These are phyloP conservation scores for Odontomachus brunneus DNA, from an alignment of 1,140 invertebrate genomes.

Conservation along the genomic window DNA sequence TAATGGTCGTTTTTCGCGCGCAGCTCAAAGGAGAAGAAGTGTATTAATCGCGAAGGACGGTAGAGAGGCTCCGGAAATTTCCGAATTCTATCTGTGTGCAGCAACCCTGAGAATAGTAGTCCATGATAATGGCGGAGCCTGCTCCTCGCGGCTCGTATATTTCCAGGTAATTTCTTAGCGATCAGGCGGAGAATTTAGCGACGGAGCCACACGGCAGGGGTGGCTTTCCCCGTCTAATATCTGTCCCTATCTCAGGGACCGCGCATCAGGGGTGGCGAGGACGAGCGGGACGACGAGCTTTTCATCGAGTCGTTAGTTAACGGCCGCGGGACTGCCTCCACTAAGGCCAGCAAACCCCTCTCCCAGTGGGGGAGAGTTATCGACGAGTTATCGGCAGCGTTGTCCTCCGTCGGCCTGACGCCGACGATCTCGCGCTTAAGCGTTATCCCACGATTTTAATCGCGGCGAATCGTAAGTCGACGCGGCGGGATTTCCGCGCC, in stretches of 20 bases:
- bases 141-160: slow-evolving; percentile 67
- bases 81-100: slow-evolving; percentile 22
- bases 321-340: slow-evolving; percentile 27
- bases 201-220: slow-evolving; percentile 4
- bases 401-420: slow-evolving; percentile 17
- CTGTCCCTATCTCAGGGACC: slow-evolving; percentile 56
- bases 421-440: slow-evolving; percentile 15
- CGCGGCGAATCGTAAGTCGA: slow-evolving; percentile 8
- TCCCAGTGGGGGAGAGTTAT: slow-evolving; percentile 18
- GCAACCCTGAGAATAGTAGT: slow-evolving; percentile 35
- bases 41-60: slow-evolving; percentile 14
- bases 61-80: slow-evolving; percentile 12
- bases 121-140: slow-evolving; percentile 33
- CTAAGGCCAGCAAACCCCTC: neutral
- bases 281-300: slow-evolving; percentile 80
- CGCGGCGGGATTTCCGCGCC: neutral
- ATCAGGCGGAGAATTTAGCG: slow-evolving; percentile 78
- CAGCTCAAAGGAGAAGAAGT: neutral
- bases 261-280: neutral
- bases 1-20: neutral
- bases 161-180: slow-evolving; percentile 82
- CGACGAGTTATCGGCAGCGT: slow-evolving; percentile 52
- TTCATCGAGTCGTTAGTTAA: slow-evolving; percentile 85
- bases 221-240: slow-evolving; percentile 65
- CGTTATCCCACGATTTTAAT: slow-evolving; percentile 41